phyloP scores from a whole-genome alignment of 2,113 vertebrate species.

The Bolborhynchus lineola region DNA sequence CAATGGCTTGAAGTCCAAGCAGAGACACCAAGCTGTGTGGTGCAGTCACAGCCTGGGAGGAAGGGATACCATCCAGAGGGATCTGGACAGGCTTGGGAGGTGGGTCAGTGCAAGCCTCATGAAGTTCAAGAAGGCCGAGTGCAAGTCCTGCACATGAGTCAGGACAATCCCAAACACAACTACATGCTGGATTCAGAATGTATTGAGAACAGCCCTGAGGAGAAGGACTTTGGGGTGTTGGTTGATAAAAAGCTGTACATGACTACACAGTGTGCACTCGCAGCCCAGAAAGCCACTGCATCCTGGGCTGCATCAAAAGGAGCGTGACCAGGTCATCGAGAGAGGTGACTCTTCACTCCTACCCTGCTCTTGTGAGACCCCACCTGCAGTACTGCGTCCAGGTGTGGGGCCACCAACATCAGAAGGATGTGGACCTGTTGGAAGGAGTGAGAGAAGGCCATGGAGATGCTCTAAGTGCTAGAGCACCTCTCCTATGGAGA shows the following conservation, averaged over 20 bases:
- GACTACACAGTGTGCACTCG: too few species aligned
- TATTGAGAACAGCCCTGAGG: background rate
- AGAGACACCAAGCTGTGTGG: background rate
- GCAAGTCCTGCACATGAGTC: background rate
- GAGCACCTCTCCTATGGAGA: background rate
- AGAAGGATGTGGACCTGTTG: background rate
- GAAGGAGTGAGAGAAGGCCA: background rate
- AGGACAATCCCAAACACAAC: background rate
- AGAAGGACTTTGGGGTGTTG: background rate
- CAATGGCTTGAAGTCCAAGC: background rate
- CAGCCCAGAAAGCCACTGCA: background rate
- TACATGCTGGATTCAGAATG: background rate
- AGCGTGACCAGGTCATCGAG: background rate
- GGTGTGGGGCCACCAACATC: background rate
- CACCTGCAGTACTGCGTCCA: background rate
- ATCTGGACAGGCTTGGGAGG: background rate
- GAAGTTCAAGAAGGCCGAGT: background rate
- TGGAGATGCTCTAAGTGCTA: background rate
- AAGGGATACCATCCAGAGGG: background rate
- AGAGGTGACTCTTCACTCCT: too few species aligned
- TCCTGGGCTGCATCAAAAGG: background rate
- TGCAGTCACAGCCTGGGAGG: background rate
- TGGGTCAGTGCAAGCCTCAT: background rate
- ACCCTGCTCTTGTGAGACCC: background rate
- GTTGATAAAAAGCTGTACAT: background rate